Evolutionary conservation across 2,888 invertebrate species (phyloP).

Genomic region (Nomada fabriciana): DNA sequence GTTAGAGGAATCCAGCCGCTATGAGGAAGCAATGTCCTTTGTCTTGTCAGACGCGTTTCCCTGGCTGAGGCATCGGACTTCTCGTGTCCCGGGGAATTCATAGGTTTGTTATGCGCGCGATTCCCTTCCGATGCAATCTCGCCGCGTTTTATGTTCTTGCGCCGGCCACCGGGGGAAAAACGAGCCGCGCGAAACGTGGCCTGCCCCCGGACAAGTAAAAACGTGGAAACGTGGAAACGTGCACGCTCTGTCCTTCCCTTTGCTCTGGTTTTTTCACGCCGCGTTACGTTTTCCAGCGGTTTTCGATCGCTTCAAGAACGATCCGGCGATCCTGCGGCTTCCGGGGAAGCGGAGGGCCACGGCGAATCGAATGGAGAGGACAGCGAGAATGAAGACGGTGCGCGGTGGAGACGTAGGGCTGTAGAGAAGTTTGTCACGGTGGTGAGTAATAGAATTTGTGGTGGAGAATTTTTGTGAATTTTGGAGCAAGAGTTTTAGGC

Average conservation of each 20-base stretch:
- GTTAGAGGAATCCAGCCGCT: slow-evolving; percentile 61
- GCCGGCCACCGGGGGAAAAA: slow-evolving; percentile 19
- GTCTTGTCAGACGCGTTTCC: slow-evolving; percentile 52
- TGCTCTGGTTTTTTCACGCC: slow-evolving; percentile 4
- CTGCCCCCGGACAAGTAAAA: slow-evolving; percentile 8
- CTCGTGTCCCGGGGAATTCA: slow-evolving; percentile 46
- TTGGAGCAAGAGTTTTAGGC: too few species aligned
- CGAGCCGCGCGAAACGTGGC: slow-evolving; percentile 34
- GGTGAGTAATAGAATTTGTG: too few species aligned
- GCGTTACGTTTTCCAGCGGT: slow-evolving; percentile 24
- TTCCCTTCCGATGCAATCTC: slow-evolving; percentile 42
- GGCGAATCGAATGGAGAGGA: background rate
- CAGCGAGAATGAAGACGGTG: too few species aligned
- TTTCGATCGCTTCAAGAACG: slow-evolving; percentile 18
- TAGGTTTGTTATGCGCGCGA: slow-evolving; percentile 51
- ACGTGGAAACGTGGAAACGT: slow-evolving; percentile 32
- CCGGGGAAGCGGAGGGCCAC: background rate
- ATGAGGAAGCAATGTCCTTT: slow-evolving; percentile 61
- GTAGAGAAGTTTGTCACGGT: too few species aligned
- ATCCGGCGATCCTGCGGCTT: slow-evolving; percentile 21
- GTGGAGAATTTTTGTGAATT: too few species aligned
- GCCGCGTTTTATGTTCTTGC: slow-evolving; percentile 38
- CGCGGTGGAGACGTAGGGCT: too few species aligned
- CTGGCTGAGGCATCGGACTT: slow-evolving; percentile 31
- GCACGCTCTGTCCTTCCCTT: background rate